Evolutionary conservation across 2,797 vertebrate species (phyloP), one percentile per base, ranked within the genome.

Genomic region (Melanotaenia boesemani): DNA sequence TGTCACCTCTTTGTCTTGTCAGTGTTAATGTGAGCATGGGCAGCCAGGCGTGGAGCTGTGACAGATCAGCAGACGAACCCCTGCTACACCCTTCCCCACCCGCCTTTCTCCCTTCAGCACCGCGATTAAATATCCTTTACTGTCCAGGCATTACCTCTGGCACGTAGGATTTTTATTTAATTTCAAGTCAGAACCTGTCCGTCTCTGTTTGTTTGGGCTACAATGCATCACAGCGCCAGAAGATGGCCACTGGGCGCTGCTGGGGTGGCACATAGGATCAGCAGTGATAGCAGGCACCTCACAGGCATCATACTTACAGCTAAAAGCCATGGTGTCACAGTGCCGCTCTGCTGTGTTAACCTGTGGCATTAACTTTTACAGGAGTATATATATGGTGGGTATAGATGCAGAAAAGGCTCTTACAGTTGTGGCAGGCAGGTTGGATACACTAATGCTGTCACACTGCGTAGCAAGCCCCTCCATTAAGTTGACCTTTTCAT

Each of bases 1-100:
- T 92, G 94, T 94, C 92, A 89, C 88, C 89, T 92, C 88, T 92
- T 92, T 90, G 88, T 93, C 91, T 92, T 86, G 81, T 94, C 92
- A 94, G 87, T 77, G 92, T 89, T 94, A 94, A 95, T 93, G 88
- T 91, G 91, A 93, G 89, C 83, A 88, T 80, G 88, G 81, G 68
- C 90, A 93, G 83, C 90, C 92, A 93, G 89, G 90, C 92, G 80
- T 93, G 85, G 88, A 85, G 88, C 89, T 86, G 90, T 87, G 86
- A 93, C 91, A 91, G 89, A 91, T 93, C 90, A 87, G 79, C 74
- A 90, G 79, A 88, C 82, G 32, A 80, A 80, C 74, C 82, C 71
- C 65, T 32, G 55, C 77, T 36, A 22, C 74, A 77, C 82, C 87
- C 76, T 46, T 72, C 68, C 58, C 44, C 63, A 48, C 65, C 37